Percentiles rank a stretch among this genome's conserved stretches.
Conservation (phyloP, 2,797 vertebrate species). For the Propithecus perrieri region DNA sequence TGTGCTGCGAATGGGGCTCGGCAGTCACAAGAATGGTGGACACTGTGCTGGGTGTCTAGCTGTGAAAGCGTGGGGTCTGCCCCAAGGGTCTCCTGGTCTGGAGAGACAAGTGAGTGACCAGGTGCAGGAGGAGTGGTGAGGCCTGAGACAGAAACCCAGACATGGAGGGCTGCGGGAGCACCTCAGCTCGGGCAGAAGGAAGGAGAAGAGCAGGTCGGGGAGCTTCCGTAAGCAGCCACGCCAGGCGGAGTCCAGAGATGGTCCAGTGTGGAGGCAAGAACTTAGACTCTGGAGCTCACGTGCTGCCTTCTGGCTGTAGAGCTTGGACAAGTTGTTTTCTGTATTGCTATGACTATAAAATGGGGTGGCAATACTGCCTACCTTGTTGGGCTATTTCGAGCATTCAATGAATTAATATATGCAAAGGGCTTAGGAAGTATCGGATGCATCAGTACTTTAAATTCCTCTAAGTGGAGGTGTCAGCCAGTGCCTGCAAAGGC, state of each 20-base stretch:
- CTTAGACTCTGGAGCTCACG: background rate
- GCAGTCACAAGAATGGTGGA: background rate
- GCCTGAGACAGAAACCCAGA: background rate
- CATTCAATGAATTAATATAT: background rate
- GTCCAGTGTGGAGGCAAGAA: background rate
- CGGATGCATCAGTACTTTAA: background rate
- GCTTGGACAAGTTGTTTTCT: background rate
- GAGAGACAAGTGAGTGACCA: background rate
- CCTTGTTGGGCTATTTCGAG: background rate
- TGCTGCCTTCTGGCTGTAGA: background rate
- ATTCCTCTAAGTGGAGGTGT: background rate
- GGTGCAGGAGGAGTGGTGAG: too few species aligned
- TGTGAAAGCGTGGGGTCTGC: rapidly evolving
- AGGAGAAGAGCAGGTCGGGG: rapidly evolving
- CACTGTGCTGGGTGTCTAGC: rapidly evolving
- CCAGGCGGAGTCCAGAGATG: background rate
- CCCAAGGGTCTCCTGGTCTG: background rate
- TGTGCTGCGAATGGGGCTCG: background rate
- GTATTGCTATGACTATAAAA: background rate
- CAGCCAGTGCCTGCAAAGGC: too few species aligned
- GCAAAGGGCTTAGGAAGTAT: background rate
- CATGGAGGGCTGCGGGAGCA: rapidly evolving
- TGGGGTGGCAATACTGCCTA: too few species aligned
- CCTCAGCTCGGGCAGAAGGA: background rate
- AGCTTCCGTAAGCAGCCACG: background rate